These are phyloP conservation scores for Buteo buteo DNA, from an alignment of 2,113 vertebrate species.

Conservation along the genomic window DNA sequence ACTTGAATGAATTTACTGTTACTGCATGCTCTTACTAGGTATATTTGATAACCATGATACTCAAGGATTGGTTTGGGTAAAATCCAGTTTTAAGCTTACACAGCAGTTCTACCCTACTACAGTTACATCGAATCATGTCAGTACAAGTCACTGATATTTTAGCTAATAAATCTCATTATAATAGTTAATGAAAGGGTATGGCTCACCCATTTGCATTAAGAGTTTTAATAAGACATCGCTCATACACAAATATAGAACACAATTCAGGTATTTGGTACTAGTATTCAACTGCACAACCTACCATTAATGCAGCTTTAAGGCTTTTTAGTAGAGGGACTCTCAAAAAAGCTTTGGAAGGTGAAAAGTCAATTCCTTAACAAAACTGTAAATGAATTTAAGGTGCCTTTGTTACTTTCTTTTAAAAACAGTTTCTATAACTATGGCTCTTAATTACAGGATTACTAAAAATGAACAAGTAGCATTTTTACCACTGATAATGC, in stretches of 20 bases:
- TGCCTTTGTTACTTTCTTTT: background rate
- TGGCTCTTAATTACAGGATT: background rate
- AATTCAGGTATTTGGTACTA: background rate
- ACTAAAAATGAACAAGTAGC: background rate
- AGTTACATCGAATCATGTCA: background rate
- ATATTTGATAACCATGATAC: background rate
- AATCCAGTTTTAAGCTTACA: background rate
- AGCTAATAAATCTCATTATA: background rate
- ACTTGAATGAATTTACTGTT: background rate
- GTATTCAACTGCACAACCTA: background rate
- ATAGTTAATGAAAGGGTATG: background rate
- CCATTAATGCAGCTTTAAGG: background rate
- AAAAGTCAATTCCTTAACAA: background rate
- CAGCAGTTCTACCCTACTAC: background rate
- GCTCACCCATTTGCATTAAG: background rate
- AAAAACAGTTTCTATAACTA: background rate
- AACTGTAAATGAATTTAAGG: background rate
- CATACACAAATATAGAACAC: background rate
- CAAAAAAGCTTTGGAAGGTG: background rate
- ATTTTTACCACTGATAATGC: background rate
- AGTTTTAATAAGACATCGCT: background rate
- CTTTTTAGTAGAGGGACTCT: background rate
- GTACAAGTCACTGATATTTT: background rate
- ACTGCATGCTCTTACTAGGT: background rate
- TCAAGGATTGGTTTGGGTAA: background rate